A percentile compares a stretch with the other conserved stretches of the same genome.
Evolutionary conservation across 1,140 invertebrate genomes (phyloP).

Genomic region (Xylocopa sonorina): DNA sequence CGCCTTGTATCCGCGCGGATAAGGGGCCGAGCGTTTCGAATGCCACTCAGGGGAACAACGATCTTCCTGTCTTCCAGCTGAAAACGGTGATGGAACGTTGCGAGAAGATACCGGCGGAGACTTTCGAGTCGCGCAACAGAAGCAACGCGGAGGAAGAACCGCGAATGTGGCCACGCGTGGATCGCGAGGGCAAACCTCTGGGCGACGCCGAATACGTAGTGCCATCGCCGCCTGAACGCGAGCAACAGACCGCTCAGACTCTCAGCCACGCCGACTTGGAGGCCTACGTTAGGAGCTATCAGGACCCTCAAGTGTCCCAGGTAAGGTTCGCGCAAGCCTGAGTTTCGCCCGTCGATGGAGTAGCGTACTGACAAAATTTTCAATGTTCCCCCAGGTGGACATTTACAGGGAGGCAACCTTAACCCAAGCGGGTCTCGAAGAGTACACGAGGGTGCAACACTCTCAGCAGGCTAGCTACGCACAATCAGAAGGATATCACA

Average conservation of each 20-base stretch:
- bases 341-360: not conserved
- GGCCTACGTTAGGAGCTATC: constrained; percentile 82
- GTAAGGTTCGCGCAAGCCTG: constrained; percentile 44
- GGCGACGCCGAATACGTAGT: constrained; percentile 88
- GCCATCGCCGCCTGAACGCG: constrained; percentile 89
- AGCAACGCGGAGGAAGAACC: constrained; percentile 76
- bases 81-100: constrained; percentile 90
- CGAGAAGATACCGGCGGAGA: constrained; percentile 87
- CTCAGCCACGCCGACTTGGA: constrained; percentile 82
- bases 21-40: constrained; percentile 21
- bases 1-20: not conserved
- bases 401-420: constrained; percentile 78
- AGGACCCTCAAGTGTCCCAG: constrained; percentile 81
- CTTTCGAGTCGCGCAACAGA: constrained; percentile 83
- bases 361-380: not conserved
- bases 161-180: constrained; percentile 84
- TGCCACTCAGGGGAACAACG: constrained; percentile 14
- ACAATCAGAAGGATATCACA: constrained; percentile 91
- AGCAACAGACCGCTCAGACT: constrained; percentile 82
- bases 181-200: constrained; percentile 85
- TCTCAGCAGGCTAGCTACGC: constrained; percentile 90
- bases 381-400: constrained; percentile 70
- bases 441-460: constrained; percentile 87
- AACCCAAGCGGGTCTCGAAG: constrained; percentile 87
- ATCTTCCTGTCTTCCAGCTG: constrained; percentile 79